Base-by-base conservation (phyloP, 1,140 invertebrate genomes). In the Chrysomallon squamiferum region DNA sequence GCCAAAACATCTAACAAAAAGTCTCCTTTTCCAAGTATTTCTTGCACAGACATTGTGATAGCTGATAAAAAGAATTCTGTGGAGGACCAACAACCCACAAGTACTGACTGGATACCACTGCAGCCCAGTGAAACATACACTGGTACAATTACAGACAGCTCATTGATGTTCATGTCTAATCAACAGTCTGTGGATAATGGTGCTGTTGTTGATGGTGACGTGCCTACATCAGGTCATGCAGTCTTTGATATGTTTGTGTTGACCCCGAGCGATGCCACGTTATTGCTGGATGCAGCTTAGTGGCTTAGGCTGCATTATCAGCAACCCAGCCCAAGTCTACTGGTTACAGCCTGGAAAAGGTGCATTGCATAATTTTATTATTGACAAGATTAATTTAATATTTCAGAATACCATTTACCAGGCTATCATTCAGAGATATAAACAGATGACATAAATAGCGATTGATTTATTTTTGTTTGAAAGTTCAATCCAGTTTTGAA, bases 251-350 rank as follows among this genome's bases (percentile, higher is more conserved):
- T 67, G 35, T 63, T 63, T 60, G 35, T 35, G 15, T 20, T 72
- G 54, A 66, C 63, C 11, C 47, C 43, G 15, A n/a, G 70, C 70
- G 22, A 66, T 68, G 62, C 70, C 70, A 15, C 49, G 70, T 11
- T 65, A 65, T n/a, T 61, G 59, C 32, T 74, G 72, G 72, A 58
- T 49, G 15, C 71, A 69, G 72, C 32, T 74, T 38, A 60, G 47
- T 62, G 72, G 62, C 13, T 62, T 66, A 25, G 62, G 49, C 33
- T 74, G 69, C 56, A 49, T 65, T 15, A 63, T 74, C 20, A 69
- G 71, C n/a, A 64, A 74, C 15, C 72, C 72, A 20, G 38, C 52
- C 2, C 49, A 33, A 20, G 69, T 74, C 13, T 25, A 43, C 3
- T 74, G 72, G 72, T 62, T 74, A 30, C 47, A 59, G 9, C n/a